phyloP scores from a whole-genome alignment of 2,888 invertebrate genomes.

The Limnephilus auricula region DNA sequence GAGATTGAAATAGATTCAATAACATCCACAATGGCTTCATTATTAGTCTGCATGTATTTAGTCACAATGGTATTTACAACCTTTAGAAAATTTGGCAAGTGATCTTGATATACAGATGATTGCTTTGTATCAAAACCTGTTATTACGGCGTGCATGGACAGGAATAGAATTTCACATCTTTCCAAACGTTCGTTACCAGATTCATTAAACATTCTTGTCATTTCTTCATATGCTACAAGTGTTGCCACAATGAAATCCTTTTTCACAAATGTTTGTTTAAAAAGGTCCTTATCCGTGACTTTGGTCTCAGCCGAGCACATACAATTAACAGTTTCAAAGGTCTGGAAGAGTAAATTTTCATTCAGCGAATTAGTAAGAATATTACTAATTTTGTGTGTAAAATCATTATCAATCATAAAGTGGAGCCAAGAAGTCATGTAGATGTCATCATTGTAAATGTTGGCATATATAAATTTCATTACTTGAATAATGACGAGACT shows the following conservation, averaged over 20 bases:
- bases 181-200: constrained; percentile 40
- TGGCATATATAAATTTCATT: constrained; percentile 82
- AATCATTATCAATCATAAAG: constrained; percentile 74
- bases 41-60: constrained; percentile 36
- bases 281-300: constrained; percentile 64
- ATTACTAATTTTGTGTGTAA: constrained; percentile 81
- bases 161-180: constrained; percentile 54
- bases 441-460: constrained; percentile 73
- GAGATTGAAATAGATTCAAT: constrained; percentile 56
- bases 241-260: constrained; percentile 50
- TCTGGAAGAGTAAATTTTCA: constrained; percentile 77
- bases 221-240: constrained; percentile 57
- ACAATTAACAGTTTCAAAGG: constrained; percentile 80
- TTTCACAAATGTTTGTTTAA: constrained; percentile 56
- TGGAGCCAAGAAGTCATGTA: constrained; percentile 75
- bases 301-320: constrained; percentile 74
- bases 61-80: constrained; percentile 54
- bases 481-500: constrained; percentile 85
- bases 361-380: constrained; percentile 87
- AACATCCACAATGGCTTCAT: constrained; percentile 52
- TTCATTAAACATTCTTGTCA: constrained; percentile 30
- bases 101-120: constrained; percentile 14
- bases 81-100: constrained; percentile 43
- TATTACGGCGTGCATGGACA: constrained; percentile 56
- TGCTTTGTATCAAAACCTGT: constrained; percentile 36